Evolutionary conservation across 2,113 vertebrate genomes (phyloP).

Genomic region (Terrapene triunguis): DNA sequence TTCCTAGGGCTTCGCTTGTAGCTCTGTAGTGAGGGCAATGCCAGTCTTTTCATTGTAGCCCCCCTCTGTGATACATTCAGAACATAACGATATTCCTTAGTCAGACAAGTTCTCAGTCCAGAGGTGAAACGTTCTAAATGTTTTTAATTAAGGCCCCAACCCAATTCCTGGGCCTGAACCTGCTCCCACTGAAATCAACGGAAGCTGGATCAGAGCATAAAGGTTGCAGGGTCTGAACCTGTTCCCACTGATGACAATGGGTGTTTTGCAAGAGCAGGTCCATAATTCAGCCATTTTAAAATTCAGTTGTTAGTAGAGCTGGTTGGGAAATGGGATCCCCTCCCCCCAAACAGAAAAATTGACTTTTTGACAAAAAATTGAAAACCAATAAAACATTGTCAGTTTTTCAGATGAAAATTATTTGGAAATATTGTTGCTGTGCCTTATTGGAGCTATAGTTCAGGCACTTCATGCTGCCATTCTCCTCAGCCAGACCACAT

Average conservation of each 20-base stretch:
- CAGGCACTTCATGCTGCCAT: not conserved
- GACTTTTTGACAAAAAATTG: not conserved
- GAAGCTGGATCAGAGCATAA: not conserved
- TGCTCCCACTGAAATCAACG: not conserved
- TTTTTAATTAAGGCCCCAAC: conserved; percentile 32
- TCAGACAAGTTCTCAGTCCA: not conserved
- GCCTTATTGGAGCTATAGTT: not conserved
- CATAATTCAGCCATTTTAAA: not conserved
- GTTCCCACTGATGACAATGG: not conserved
- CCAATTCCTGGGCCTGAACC: not conserved
- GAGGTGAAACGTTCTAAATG: not conserved
- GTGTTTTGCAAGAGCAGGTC: not conserved
- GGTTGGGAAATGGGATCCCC: not conserved
- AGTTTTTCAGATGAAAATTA: not conserved
- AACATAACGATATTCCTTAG: not conserved
- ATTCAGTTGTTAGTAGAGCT: not conserved
- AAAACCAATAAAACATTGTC: not conserved
- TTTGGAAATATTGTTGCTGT: not conserved
- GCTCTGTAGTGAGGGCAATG: not conserved
- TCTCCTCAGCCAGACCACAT: not conserved
- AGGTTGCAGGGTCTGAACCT: not conserved
- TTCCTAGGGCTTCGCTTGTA: not conserved
- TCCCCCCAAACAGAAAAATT: not conserved
- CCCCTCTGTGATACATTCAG: accelerated
- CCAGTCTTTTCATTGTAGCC: not conserved